Conservation (phyloP, 2,888 invertebrate species). For the Alloplasta piceator region DNA sequence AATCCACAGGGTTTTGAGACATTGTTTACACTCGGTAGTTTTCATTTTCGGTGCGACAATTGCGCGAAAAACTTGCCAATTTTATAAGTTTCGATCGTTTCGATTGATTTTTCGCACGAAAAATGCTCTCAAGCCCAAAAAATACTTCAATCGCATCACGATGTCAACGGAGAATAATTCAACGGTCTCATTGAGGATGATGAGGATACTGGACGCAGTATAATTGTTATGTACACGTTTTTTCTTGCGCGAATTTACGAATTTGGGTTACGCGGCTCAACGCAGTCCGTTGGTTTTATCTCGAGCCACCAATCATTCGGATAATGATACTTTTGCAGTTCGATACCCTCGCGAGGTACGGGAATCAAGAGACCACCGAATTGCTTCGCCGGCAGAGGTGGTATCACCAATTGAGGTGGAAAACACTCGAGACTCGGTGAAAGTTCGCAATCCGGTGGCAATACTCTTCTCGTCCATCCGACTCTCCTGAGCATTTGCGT, state of each 20-base stretch:
- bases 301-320: slow-evolving; percentile 86
- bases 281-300: slow-evolving; percentile 82
- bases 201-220: slow-evolving; percentile 19
- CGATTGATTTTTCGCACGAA: not conserved
- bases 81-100: too few relatives aligned
- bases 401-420: slow-evolving; percentile 83
- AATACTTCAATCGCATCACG: slow-evolving; percentile 18
- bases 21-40: slow-evolving; percentile 20
- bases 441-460: slow-evolving; percentile 85
- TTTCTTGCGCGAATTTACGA: slow-evolving; percentile 66
- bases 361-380: slow-evolving; percentile 84
- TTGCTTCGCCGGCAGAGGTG: slow-evolving; percentile 83
- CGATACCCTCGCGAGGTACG: slow-evolving; percentile 85
- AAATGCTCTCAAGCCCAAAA: not conserved
- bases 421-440: slow-evolving; percentile 84
- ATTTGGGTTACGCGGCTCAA: slow-evolving; percentile 72
- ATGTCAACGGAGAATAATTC: not conserved
- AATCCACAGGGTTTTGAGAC: slow-evolving; percentile 46
- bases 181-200: slow-evolving; percentile 28
- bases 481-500: slow-evolving; percentile 84
- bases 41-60: slow-evolving; percentile 47
- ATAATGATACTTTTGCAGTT: slow-evolving; percentile 86
- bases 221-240: slow-evolving; percentile 2
- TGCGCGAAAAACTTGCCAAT: too few relatives aligned
- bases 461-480: slow-evolving; percentile 84